Conservation (phyloP, 30 jellyfish, hydroid and myxozoan genomes). For the Chrysaora quinquecirrha region DNA sequence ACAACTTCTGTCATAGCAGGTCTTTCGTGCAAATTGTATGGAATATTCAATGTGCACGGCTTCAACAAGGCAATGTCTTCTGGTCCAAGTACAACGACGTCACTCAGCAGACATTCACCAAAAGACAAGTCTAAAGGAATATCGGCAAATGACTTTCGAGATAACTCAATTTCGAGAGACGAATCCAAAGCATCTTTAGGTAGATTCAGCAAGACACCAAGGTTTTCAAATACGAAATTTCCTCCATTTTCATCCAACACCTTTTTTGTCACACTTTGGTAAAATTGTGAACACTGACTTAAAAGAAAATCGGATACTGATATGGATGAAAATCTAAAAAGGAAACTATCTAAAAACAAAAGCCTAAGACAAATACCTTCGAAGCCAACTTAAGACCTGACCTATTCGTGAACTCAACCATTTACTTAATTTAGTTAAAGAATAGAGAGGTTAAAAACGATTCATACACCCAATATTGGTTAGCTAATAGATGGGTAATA, state of each 20-base stretch:
- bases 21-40: slow-evolving; percentile 31
- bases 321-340: too few relatives aligned
- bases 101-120: slow-evolving; percentile 26
- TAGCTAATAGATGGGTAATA: too few relatives aligned
- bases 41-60: slow-evolving; percentile 11
- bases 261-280: too few relatives aligned
- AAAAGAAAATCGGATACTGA: too few relatives aligned
- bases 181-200: slow-evolving; percentile 30
- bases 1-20: slow-evolving; percentile 8
- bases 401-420: too few relatives aligned
- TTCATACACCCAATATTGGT: too few relatives aligned
- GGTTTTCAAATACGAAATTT: slow-evolving; percentile 27
- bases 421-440: too few relatives aligned
- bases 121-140: not conserved
- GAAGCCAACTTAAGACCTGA: too few relatives aligned
- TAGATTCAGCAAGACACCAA: slow-evolving; percentile 29
- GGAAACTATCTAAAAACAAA: too few relatives aligned
- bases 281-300: too few relatives aligned
- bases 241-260: slow-evolving; percentile 39
- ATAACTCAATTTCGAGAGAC: slow-evolving; percentile 7
- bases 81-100: slow-evolving; percentile 20
- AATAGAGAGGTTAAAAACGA: too few relatives aligned
- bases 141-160: slow-evolving; percentile 2
- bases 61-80: not conserved
- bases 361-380: too few relatives aligned